A percentile compares a stretch with the other conserved stretches of the same genome.
Conservation (phyloP, 2,888 invertebrate species). For the Drosophila flavopinicola region DNA sequence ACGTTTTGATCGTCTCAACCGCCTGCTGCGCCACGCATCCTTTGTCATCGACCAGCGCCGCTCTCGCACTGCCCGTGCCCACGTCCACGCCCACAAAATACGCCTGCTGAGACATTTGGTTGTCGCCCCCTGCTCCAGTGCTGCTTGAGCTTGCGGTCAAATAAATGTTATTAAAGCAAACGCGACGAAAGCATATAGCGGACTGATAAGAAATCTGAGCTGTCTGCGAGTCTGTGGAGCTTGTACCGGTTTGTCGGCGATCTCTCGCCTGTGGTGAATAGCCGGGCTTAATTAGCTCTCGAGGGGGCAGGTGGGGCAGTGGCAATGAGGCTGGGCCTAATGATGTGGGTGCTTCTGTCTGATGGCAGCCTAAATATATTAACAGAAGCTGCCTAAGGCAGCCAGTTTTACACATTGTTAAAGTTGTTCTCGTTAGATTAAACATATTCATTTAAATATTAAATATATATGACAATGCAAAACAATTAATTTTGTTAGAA, state of each 20-base stretch:
- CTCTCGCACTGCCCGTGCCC: constrained; percentile 95
- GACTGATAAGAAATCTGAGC: constrained; percentile 64
- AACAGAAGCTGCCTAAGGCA: not conserved
- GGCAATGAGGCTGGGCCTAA: not conserved
- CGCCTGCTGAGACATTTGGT: constrained; percentile 60
- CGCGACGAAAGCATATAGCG: constrained; percentile 26
- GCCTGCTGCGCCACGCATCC: constrained; percentile 89
- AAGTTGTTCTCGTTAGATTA: not conserved
- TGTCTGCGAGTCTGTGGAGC: not conserved
- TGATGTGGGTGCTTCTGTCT: not conserved
- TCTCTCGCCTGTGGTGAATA: constrained; percentile 11
- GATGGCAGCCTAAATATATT: not conserved
- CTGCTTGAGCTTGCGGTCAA: constrained; percentile 58
- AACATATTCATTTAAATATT: constrained; percentile 5
- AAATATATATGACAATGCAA: too few species aligned
- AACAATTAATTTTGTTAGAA: constrained; percentile 6
- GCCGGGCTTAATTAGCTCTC: not conserved
- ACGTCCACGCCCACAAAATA: constrained; percentile 96
- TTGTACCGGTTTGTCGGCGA: constrained; percentile 18
- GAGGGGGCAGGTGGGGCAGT: not conserved
- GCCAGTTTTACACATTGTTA: not conserved
- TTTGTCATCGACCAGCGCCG: constrained; percentile 89
- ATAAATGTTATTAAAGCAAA: constrained; percentile 62
- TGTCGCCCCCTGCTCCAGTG: not conserved
- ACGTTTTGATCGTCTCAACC: constrained; percentile 89